Evolutionary conservation across 2,888 invertebrate species (phyloP), one percentile per base, ranked within the genome.

Genomic region (Nephrocerus scutellatus): DNA sequence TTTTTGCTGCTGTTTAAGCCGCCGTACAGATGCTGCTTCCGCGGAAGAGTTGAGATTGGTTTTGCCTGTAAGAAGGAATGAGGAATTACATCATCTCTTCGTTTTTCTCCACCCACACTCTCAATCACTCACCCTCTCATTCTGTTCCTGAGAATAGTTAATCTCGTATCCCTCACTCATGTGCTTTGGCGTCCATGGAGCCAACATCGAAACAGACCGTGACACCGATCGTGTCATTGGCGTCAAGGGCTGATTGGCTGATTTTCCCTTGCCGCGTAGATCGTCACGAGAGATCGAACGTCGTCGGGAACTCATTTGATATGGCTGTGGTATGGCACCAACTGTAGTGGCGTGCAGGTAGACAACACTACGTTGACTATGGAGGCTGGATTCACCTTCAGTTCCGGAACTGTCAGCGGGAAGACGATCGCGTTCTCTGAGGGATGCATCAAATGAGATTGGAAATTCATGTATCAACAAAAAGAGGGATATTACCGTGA

Each of bases 331-430:
- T 60, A 88, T 88, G 63, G 85, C 87, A 41, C 87, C 87, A 56
- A 88, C 85, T 76, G 87, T 86, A 31, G 87, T 85, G 35, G 87
- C 87, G 58, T 88, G 88, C 35, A 88, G 72, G 60, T 85, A 88
- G 14, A 88, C 87, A 14, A 87, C 81, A 57, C 86, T 86, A 56
- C 84, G 75, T 61, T 86, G 86, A 38, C 85, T 85, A 56, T 84
- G 84, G 54, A 84, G 80, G 59, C 86, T 86, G 39, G 77, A 77
- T 54, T 82, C 83, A 0, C 82, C 82, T 56, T 83, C 83, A 0
- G 82, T 82, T 52, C 82, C 82, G 6, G 68, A 68, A 35, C 68
- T 68, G 44, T 68, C 68, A 10, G 65, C 68, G 7, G 66, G 68
- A 46, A 65, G 60, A 20, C 65, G 65, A 39, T 63, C 62, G 30